Base-by-base conservation (phyloP, 2,888 invertebrate species). In the Ormyrus thymus region DNA sequence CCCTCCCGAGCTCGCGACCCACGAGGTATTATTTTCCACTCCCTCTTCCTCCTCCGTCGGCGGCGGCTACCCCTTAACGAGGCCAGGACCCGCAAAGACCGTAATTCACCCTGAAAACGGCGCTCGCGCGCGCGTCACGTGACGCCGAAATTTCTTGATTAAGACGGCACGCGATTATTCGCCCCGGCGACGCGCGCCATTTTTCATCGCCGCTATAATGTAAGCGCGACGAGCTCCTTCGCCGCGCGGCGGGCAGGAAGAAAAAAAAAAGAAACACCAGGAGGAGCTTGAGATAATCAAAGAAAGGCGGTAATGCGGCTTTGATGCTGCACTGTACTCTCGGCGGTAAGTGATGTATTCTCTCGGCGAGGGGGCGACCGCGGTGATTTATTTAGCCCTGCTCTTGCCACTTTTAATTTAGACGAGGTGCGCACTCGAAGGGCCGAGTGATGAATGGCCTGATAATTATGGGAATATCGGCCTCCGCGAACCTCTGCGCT, bases 91-190 rank as follows among this genome's bases (percentile, higher is more conserved):
- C 79, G 83, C 79, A 83, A 56, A 83, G 84, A 76, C 82, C 80
- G 85, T 86, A 86, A 87, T 85, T 87, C 85, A 84, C 83, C 83
- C 84, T 82, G 81, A 80, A 85, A 86, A 85, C 85, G 84, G 84
- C 83, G 83, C 83, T 82, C 83, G 65, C 61, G 69, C 29, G 7
- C 29, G 56, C n/a, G 83, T 84, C 84, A 84, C 84, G 85, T 83
- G 85, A 85, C 83, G 83, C 83, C 86, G 79, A 86, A 87, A 86
- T 87, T 87, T 87, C 88, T 87, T 86, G 86, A 88, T 88, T 87
- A 88, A 86, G 85, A 84, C 84, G 50, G 66, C 61, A 84, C 86
- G 86, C 86, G 85, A 88, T 85, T 81, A 76, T 68, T 69, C 71
- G 65, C 65, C 68, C 13, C 45, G 46, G 8, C 58, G 64, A 51